Base-by-base conservation (phyloP, 2,888 invertebrate species). In the Pocota personata region DNA sequence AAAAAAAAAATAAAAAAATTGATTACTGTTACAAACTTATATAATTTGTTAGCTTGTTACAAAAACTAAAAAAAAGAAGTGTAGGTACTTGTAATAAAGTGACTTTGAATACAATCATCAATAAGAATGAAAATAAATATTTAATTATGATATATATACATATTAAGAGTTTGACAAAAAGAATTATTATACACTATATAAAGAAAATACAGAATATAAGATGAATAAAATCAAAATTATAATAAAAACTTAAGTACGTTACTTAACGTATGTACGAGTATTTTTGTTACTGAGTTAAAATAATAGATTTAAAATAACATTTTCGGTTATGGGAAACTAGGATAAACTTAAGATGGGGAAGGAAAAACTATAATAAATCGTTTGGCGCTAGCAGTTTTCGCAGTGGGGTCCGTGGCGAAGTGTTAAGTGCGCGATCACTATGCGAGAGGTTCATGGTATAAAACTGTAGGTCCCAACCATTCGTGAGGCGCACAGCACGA, bases 41-140 rank as follows among this genome's bases (percentile, higher is more conserved):
- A 76, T 40, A 43, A 62, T 71, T 76, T 82, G 82, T 82, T 82
- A 58, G 55, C 24, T 62, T 71, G 52, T 62, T 78, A 52, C 27
- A 37, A 66, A n/a, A 55, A 62, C 6, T 40, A 14, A 52, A 24
- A 14, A 58, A 24, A 43, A 0, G 19, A 21, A 40, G 10, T 14
- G 12, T 37, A 37, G 37, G 40, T 52, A 27, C n/a, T 27, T 50
- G 21, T 21, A 40, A 62, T 16, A n/a, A 57, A 48, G 55, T 30
- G 16, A 67, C 30, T 37, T 62, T 30, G 12, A 76, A 69, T 48
- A 52, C 43, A 64, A 82, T 71, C 71, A 76, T 30, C 16, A 67
- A 24, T 16, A 10, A 32, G 6, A 35, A 46, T 48, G 8, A 50
- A 48, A 35, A 48, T 4, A 32, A 30, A 24, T 69, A 16, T 48